These are phyloP conservation scores for Schizotus pectinicornis DNA, from an alignment of 2,888 invertebrate species.

Conservation along the genomic window DNA sequence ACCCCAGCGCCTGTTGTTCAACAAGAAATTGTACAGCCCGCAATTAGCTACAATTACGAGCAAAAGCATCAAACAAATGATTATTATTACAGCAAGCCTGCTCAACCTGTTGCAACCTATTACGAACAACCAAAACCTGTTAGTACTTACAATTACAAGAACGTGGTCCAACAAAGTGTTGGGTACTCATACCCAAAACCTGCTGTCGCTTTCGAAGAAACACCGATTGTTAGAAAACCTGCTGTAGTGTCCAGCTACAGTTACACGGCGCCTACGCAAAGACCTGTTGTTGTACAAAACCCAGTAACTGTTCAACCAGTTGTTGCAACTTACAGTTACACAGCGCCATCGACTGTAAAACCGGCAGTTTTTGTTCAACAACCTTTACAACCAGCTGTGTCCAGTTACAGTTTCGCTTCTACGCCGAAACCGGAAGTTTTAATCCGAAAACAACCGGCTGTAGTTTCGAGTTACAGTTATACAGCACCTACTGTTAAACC, in stretches of 20 bases:
- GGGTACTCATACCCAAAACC: constrained; percentile 53
- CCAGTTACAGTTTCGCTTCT: constrained; percentile 35
- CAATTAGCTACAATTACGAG: constrained; percentile 1
- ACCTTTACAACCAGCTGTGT: constrained; percentile 30
- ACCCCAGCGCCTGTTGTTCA: constrained; percentile 26
- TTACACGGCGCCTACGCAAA: constrained; percentile 33
- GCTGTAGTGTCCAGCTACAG: constrained; percentile 26
- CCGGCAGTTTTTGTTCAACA: constrained; percentile 25
- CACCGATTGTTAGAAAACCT: constrained; percentile 30
- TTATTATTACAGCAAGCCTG: neutral
- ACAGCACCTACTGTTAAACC: constrained; percentile 28
- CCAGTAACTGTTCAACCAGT: neutral
- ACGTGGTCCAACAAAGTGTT: constrained; percentile 37
- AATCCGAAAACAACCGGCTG: constrained; percentile 20
- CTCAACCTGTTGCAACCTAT: neutral
- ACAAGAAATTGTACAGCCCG: constrained; percentile 2
- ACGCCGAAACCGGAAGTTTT: constrained; percentile 27
- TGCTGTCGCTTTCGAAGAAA: constrained; percentile 31
- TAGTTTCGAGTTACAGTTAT: constrained; percentile 37
- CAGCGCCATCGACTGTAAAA: constrained; percentile 37
- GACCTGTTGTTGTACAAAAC: constrained; percentile 13
- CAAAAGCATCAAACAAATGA: neutral
- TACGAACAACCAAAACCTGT: constrained; percentile 12
- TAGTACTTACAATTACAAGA: constrained; percentile 23
- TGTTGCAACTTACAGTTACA: too few relatives aligned